phyloP scores from a whole-genome alignment of 2,113 vertebrate genomes.

The Antechinus flavipes region DNA sequence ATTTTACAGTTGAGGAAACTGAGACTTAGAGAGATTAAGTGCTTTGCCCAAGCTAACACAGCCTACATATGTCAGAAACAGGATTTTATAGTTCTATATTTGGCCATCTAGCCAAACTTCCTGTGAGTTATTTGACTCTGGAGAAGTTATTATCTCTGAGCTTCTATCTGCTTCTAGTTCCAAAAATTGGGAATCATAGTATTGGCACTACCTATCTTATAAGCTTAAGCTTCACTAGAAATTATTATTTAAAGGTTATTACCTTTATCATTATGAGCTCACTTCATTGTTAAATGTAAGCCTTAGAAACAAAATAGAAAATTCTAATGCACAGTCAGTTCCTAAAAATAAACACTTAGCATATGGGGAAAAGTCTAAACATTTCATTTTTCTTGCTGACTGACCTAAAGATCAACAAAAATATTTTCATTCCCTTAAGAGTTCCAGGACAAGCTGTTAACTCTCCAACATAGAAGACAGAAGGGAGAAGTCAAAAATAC shows the following conservation, averaged over 20 bases:
- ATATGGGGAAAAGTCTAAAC: conserved; percentile 5
- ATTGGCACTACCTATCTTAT: background rate
- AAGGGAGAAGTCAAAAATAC: conserved; percentile 38
- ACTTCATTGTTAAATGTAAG: conserved; percentile 3
- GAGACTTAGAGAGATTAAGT: background rate
- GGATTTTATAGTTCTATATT: background rate
- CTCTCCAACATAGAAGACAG: conserved; percentile 44
- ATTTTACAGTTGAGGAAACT: background rate
- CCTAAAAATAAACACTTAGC: conserved; percentile 42
- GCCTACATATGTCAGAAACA: background rate
- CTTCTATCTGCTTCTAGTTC: background rate
- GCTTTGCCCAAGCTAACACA: background rate
- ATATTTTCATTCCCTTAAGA: conserved; percentile 62
- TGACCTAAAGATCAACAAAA: conserved; percentile 54
- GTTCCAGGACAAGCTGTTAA: conserved; percentile 26
- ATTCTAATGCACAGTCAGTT: conserved; percentile 20
- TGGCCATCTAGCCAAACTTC: background rate
- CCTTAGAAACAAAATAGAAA: conserved; percentile 34
- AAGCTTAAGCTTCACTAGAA: background rate
- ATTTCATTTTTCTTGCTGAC: background rate
- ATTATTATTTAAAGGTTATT: background rate
- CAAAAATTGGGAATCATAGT: background rate
- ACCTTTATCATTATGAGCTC: background rate
- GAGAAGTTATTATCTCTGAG: background rate
- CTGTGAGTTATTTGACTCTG: background rate